Conservation (phyloP, 2,888 invertebrate species). For the Cephus spinipes region DNA sequence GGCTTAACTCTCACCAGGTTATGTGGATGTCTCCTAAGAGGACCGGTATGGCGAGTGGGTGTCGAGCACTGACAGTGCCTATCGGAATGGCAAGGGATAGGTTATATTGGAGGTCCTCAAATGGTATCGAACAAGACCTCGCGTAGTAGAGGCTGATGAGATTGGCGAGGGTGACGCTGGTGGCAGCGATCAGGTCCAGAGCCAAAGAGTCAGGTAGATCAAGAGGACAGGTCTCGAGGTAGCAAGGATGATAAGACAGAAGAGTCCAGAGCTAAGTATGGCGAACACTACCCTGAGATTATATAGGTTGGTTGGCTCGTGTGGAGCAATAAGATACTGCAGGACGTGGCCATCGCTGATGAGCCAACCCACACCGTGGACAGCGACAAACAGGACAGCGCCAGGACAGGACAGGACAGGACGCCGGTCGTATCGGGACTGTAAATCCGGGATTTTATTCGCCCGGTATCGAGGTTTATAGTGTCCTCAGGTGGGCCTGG, state of each 20-base stretch:
- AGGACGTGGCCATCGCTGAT: slow-evolving; percentile 56
- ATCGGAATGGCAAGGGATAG: slow-evolving; percentile 55
- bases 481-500: slow-evolving; percentile 55
- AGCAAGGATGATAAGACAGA: slow-evolving; percentile 40
- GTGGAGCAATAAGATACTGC: slow-evolving; percentile 48
- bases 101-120: slow-evolving; percentile 60
- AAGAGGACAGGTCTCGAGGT: background rate
- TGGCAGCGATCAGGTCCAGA: slow-evolving; percentile 35
- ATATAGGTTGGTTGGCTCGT: slow-evolving; percentile 4
- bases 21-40: background rate
- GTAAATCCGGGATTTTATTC: slow-evolving; percentile 66
- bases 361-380: slow-evolving; percentile 63
- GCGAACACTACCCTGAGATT: slow-evolving; percentile 28
- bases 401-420: slow-evolving; percentile 52
- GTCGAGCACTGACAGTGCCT: slow-evolving; percentile 51
- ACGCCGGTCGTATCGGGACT: slow-evolving; percentile 56
- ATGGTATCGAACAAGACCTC: slow-evolving; percentile 55
- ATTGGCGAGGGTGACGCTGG: slow-evolving; percentile 16
- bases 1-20: background rate
- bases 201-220: background rate
- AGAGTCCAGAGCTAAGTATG: slow-evolving; percentile 26
- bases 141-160: background rate
- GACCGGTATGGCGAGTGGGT: slow-evolving; percentile 40
- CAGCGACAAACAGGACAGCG: slow-evolving; percentile 56
- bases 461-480: slow-evolving; percentile 65